Base-by-base conservation (phyloP, 2,888 invertebrate species). In the Scaptomyza flava region DNA sequence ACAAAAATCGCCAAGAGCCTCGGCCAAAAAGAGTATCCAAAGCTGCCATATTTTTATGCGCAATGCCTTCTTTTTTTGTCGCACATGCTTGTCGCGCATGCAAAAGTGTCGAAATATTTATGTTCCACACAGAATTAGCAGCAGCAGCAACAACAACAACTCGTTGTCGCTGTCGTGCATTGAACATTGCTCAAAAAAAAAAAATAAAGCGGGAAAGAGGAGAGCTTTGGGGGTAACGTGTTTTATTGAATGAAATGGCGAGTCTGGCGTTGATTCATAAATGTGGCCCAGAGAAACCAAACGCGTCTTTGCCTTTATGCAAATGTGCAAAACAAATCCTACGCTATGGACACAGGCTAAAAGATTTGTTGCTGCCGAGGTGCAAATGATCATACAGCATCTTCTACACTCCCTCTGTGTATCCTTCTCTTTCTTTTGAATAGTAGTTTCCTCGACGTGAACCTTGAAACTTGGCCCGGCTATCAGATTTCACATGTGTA, bases 201-300 rank as follows among this genome's bases (percentile, higher is more conserved):
- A n/a, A 23, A 3, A 23, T 23, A 4, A 3, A 23, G 23, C 1
- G 23, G n/a, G 5, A 5, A 30, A n/a, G n/a, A 8, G n/a, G 23
- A 60, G 47, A 57, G 53, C 54, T 57, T 57, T 34, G 33, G 23
- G 51, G 23, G 46, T 48, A 72, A 77, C 84, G 82, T 90, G 87
- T 90, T 89, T 89, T 89, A 89, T 89, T 89, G 89, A 89, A 90
- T 89, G 89, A 90, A 90, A 85, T 88, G 87, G 81, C 78, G 74
- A 75, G 89, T 83, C 81, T 90, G 89, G 90, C 89, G 90, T 89
- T 89, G 89, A 89, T 89, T 89, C 89, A 89, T 89, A 89, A 89
- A 90, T 90, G 89, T 67, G 77, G 72, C 75, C 75, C 72, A 68
- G 67, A 50, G 38, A 38, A 52, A 27, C 56, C 56, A 54, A 65